Percentiles rank a stretch among this genome's conserved stretches.
These are phyloP conservation scores for Nycteola revayana DNA, from an alignment of 2,888 invertebrate species.

Conservation along the genomic window DNA sequence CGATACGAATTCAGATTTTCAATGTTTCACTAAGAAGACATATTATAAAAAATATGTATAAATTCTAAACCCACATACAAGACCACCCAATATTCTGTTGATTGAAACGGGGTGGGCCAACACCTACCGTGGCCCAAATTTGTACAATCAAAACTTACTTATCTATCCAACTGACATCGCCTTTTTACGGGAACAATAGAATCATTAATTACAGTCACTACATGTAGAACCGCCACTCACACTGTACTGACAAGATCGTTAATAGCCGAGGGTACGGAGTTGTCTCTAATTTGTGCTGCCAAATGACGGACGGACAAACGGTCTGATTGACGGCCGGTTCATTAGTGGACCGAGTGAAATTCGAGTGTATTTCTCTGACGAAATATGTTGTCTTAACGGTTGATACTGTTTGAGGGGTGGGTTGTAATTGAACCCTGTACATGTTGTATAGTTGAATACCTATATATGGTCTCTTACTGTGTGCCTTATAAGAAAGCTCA, in stretches of 20 bases:
- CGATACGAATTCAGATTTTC: too few relatives aligned
- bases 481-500: too few relatives aligned
- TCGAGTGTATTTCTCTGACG: slow-evolving; percentile 26
- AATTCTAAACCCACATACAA: too few relatives aligned
- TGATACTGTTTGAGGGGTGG: too few relatives aligned
- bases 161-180: slow-evolving; percentile 20
- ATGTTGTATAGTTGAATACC: too few relatives aligned
- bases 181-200: slow-evolving; percentile 27
- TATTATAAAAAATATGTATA: too few relatives aligned
- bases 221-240: slow-evolving; percentile 29
- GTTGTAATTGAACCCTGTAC: too few relatives aligned
- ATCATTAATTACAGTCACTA: slow-evolving; percentile 27
- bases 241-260: slow-evolving; percentile 55
- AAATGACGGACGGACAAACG: slow-evolving; percentile 60
- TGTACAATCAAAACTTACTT: slow-evolving; percentile 13
- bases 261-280: slow-evolving; percentile 48
- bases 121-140: not conserved
- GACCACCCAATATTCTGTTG: too few relatives aligned
- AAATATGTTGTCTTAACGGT: not conserved
- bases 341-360: slow-evolving; percentile 52
- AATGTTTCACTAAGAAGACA: too few relatives aligned
- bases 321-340: slow-evolving; percentile 68
- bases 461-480: too few relatives aligned
- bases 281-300: slow-evolving; percentile 66
- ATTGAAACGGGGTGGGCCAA: too few relatives aligned